phyloP scores from a whole-genome alignment of 2,113 vertebrate genomes.

The Mixornis gularis region DNA sequence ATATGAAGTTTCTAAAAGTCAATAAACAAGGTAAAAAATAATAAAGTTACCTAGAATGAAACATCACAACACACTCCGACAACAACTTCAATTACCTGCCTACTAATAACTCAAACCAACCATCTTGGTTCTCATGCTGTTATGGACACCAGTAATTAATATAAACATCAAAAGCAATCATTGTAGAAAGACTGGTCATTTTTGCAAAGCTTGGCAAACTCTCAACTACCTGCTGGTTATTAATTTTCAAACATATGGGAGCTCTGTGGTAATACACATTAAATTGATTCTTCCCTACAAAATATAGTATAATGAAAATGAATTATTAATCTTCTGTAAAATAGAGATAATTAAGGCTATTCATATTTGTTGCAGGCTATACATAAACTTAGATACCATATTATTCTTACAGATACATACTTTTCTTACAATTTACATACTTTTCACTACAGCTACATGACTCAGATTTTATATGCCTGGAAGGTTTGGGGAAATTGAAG shows the following conservation, averaged over 20 bases:
- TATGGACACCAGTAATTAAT: slow-evolving; percentile 90
- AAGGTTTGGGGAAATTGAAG: neutral
- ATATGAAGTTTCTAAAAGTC: neutral
- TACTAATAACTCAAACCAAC: slow-evolving; percentile 71
- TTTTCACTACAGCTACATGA: neutral
- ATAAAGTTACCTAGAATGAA: slow-evolving; percentile 28
- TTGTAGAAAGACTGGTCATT: slow-evolving; percentile 93
- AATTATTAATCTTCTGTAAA: slow-evolving; percentile 68
- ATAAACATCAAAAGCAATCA: slow-evolving; percentile 96
- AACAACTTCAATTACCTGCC: slow-evolving; percentile 67
- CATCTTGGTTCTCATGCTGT: slow-evolving; percentile 77
- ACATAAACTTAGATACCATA: neutral
- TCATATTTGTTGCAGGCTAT: slow-evolving; percentile 49
- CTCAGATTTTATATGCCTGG: neutral
- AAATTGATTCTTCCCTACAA: slow-evolving; percentile 86
- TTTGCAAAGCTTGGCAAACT: slow-evolving; percentile 92
- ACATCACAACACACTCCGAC: slow-evolving; percentile 20
- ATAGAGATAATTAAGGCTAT: slow-evolving; percentile 60
- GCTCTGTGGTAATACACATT: slow-evolving; percentile 86
- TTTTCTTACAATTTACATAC: neutral
- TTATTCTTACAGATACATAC: neutral
- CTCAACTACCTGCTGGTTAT: slow-evolving; percentile 96
- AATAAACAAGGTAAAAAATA: neutral
- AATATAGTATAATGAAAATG: slow-evolving; percentile 74
- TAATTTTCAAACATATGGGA: slow-evolving; percentile 99